Base-by-base conservation (phyloP, 2,797 vertebrate genomes). In the Aulostomus chinensis region DNA sequence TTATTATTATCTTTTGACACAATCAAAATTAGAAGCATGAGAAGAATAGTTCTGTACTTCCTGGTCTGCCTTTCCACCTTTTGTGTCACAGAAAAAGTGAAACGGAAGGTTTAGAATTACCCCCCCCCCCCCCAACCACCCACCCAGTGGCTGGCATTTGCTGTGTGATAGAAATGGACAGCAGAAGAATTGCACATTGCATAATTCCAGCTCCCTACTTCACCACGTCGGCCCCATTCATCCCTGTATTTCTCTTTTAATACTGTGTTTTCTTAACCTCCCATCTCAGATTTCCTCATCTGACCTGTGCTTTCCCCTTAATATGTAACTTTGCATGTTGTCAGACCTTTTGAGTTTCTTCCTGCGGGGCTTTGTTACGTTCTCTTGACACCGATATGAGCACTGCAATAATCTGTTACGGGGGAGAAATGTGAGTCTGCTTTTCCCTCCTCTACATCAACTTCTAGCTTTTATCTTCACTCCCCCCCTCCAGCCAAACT, bases 301-400 rank as follows among this genome's bases (percentile, higher is more conserved):
- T 17, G 9, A 35, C 16, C 33, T 10, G 18, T 7, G 16, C 33
- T 40, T 4, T 4, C 9, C 8, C 10, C 7, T 7, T 10, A 13
- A 10, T 13, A 25, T 5, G 5, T 32, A n/a, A 22, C 33, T 45
- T 16, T 45, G 13, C 17, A 20, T 20, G 17, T 22, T 29, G 10
- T 4, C n/a, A n/a, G 8, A 52, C 21, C 16, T 22, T 37, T 25
- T 36, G 15, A 37, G 11, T 40, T 41, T 48, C 32, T 21, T 28
- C 47, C 22, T 7, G 31, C 28, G 22, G 13, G 25, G 28, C 31
- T 55, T 52, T 35, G 20, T 33, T 41, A 48, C 53, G 60, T 28
- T 60, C 42, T n/a, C 38, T 54, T 4, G 3, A 53, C 54, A 51
- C 69, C 64, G 51, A 51, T 4, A 14, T 17, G 4, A 49, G 35